Evolutionary conservation across 1,140 invertebrate genomes (phyloP).

Genomic region (Saccostrea echinata): DNA sequence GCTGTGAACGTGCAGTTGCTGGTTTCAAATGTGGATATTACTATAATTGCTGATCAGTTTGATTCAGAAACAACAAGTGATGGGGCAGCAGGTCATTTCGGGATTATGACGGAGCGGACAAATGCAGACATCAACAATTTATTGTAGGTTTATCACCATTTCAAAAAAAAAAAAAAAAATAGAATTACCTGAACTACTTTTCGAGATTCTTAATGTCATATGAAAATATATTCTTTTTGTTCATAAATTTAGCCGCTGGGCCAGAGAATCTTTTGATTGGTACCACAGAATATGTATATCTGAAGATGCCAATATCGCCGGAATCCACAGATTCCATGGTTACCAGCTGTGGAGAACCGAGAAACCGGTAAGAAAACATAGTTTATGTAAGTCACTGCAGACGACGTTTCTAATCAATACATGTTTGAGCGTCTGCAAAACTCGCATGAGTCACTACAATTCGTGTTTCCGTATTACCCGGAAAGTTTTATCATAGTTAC

Average conservation of each 20-base stretch:
- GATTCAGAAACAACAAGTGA: constrained; percentile 59
- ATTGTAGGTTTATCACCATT: not conserved
- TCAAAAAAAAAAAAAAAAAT: no score
- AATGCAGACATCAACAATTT: not conserved
- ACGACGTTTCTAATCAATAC: no score
- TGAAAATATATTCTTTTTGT: no score
- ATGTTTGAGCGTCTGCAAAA: no score
- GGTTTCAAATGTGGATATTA: constrained; percentile 43
- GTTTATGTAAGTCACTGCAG: no score
- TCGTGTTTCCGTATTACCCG: no score
- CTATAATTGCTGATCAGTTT: constrained; percentile 61
- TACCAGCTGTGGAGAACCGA: constrained; percentile 13
- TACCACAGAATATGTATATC: constrained; percentile 31
- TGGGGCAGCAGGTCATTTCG: not conserved
- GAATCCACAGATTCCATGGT: constrained; percentile 20
- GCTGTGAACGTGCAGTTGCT: constrained; percentile 82
- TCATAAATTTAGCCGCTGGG: constrained; percentile 1
- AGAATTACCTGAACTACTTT: no score
- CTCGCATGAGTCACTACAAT: no score
- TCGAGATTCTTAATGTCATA: no score
- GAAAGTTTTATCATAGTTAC: no score
- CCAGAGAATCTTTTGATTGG: constrained; percentile 38
- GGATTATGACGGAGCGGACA: not conserved
- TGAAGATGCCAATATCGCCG: constrained; percentile 21
- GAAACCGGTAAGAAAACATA: not conserved